phyloP scores from a whole-genome alignment of 1,140 invertebrate genomes.

The Heterodera schachtii region DNA sequence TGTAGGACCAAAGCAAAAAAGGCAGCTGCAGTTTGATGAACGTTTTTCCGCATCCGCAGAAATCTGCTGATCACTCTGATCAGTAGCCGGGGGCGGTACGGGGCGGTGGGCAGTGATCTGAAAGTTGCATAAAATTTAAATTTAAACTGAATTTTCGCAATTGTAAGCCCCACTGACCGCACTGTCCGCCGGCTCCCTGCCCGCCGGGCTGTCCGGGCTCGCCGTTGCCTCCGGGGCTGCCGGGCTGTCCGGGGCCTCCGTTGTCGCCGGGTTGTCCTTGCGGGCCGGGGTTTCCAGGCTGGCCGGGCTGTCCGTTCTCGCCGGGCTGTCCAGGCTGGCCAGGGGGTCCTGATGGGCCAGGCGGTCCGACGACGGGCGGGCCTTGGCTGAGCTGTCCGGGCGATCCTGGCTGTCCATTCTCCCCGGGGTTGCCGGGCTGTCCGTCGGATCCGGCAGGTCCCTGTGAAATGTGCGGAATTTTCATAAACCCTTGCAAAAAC shows the following conservation, averaged over 20 bases:
- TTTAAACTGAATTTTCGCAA: neutral
- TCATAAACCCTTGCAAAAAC: neutral
- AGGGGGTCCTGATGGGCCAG: slow-evolving; percentile 27
- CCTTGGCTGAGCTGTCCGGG: slow-evolving; percentile 17
- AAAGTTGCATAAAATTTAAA: neutral
- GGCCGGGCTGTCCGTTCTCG: slow-evolving; percentile 8
- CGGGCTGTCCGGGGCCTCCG: slow-evolving; percentile 16
- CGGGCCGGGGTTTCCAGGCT: slow-evolving; percentile 13
- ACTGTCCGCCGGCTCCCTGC: slow-evolving; percentile 10
- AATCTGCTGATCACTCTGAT: neutral
- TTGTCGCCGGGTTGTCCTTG: slow-evolving; percentile 26
- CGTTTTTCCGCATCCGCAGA: neutral
- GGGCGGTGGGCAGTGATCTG: slow-evolving; percentile 18
- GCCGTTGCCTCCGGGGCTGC: slow-evolving; percentile 16
- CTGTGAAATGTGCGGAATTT: neutral
- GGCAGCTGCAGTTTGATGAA: neutral
- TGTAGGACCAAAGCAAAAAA: no score
- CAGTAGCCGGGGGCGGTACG: slow-evolving; percentile 20
- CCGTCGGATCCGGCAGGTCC: slow-evolving; percentile 32
- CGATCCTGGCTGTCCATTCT: slow-evolving; percentile 15
- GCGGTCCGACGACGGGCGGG: slow-evolving; percentile 38
- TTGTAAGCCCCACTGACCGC: neutral
- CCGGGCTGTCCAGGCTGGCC: slow-evolving; percentile 9
- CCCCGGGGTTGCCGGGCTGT: slow-evolving; percentile 12
- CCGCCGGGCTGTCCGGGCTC: neutral